Conservation (phyloP, 2,888 invertebrate genomes). For the Ophioninae sp. region DNA sequence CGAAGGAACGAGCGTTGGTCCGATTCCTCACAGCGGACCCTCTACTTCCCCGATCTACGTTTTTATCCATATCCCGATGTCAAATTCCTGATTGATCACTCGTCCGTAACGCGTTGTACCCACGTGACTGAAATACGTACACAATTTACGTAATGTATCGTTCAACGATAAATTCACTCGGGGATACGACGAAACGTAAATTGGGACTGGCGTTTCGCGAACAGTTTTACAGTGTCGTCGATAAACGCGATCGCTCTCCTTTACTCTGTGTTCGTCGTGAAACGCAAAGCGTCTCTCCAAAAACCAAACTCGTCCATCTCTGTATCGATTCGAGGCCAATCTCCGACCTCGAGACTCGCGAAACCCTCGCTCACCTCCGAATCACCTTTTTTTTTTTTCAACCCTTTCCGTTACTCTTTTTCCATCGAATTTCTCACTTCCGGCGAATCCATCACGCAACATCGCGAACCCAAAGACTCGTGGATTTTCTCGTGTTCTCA, state of each 20-base stretch:
- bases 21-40: too few species aligned
- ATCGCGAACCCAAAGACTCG: conserved; percentile 37
- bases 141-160: conserved; percentile 76
- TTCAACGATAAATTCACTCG: conserved; percentile 71
- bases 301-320: conserved; percentile 45
- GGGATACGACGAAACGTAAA: conserved; percentile 63
- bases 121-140: conserved; percentile 34
- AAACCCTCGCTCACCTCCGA: conserved; percentile 21
- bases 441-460: conserved; percentile 55
- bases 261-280: conserved; percentile 24
- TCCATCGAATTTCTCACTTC: conserved; percentile 39
- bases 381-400: conserved; percentile 41
- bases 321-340: conserved; percentile 43
- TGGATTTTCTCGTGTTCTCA: conserved; percentile 12
- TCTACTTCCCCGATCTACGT: too few species aligned
- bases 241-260: conserved; percentile 9
- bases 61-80: not conserved
- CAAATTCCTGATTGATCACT: conserved; percentile 24
- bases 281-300: conserved; percentile 28
- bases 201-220: conserved; percentile 68
- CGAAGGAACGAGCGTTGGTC: too few species aligned
- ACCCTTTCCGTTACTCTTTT: conserved; percentile 46
- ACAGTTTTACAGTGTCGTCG: conserved; percentile 49
- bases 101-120: conserved; percentile 4
- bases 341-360: conserved; percentile 9